A percentile compares a stretch with the other conserved stretches of the same genome.
These are phyloP conservation scores for Sebastes kiyomatsui DNA, from an alignment of 2,797 vertebrate species.

Conservation along the genomic window DNA sequence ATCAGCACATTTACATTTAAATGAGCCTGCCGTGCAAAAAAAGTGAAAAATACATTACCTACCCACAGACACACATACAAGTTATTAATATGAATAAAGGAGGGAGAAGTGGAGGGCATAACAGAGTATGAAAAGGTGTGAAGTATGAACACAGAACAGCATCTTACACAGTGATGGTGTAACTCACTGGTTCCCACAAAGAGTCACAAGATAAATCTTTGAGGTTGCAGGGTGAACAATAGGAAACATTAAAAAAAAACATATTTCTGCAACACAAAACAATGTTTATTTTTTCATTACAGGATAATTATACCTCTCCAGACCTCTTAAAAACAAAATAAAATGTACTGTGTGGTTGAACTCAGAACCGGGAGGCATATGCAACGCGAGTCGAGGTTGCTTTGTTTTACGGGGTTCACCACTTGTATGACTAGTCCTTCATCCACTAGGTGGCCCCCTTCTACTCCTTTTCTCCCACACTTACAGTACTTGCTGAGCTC, in stretches of 20 bases:
- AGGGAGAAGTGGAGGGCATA: neutral
- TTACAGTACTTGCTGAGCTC: constrained; percentile 35
- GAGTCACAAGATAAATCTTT: neutral
- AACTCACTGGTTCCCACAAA: neutral
- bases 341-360: neutral
- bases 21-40: neutral
- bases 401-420: neutral
- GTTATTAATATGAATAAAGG: neutral
- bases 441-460: constrained; percentile 69
- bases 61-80: neutral
- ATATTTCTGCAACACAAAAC: neutral
- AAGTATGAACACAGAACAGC: constrained; percentile 17
- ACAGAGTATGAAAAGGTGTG: constrained; percentile 7
- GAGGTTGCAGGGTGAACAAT: neutral
- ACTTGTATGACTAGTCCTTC: neutral
- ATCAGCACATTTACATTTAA: neutral
- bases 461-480: constrained; percentile 11
- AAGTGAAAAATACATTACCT: neutral
- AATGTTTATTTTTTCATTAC: neutral
- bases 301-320: neutral
- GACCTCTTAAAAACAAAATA: neutral
- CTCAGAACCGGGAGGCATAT: neutral
- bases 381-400: neutral
- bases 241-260: neutral
- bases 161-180: neutral